Base-by-base conservation (phyloP, 2,797 vertebrate genomes). In the Crypturellus tataupa region DNA sequence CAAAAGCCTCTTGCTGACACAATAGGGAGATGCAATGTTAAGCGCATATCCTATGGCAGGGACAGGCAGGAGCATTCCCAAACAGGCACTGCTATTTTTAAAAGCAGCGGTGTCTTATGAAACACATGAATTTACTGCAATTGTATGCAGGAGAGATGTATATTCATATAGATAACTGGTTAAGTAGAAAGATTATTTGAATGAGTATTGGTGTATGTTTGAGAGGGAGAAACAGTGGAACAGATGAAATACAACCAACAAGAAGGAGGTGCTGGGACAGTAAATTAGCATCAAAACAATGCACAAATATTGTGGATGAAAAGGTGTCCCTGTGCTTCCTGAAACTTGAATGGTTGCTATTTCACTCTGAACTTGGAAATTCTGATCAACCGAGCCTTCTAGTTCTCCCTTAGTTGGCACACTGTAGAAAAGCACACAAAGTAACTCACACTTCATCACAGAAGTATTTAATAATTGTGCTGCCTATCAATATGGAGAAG, bases 71-170 rank as follows among this genome's bases (percentile, higher is more conserved):
- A 80, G 60, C 3, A 51, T 47, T 96, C 86, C 78, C 90, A 95
- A 90, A 90, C 47, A 35, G 75, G 33, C 13, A 0, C 35, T 47
- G 87, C 94, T 96, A 81, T 89, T 96, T 96, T 95, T 92, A 82
- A 89, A 56, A 82, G 85, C 65, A 85, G 91, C 40, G 63, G 24
- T 86, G 55, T 55, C 58, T 90, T 78, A 53, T 40, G 42, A 90
- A 92, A 87, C 75, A 6, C 12, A 55, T 44, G 73, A 88, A 39
- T 93, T 47, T 6, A 75, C 67, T 84, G 86, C 51, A 79, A 70
- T 8, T 72, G 88, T 33, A 6, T 63, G 49, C 27, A 56, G 78
- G 84, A 81, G 62, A 46, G 6, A 12, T 86, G 59, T 47, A 21
- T 31, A 29, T 46, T 51, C 81, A 68, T 60, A 75, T 67, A 77